A percentile compares a stretch with the other conserved stretches of the same genome.
Conservation (phyloP, 1,140 invertebrate genomes). For the Macrocentrus cingulum region DNA sequence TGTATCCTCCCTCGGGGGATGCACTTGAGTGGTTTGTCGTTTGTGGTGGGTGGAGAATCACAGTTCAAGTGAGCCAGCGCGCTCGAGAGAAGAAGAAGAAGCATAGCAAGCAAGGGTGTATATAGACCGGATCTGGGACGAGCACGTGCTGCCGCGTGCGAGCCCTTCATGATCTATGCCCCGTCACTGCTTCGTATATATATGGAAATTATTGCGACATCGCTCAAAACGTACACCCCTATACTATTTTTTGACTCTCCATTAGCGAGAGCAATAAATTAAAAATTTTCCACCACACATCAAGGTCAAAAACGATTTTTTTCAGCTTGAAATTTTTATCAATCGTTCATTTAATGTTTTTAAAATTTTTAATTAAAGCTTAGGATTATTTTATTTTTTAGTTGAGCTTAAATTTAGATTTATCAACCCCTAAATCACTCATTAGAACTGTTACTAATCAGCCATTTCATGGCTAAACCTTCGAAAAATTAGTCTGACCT, state of each 20-base stretch:
- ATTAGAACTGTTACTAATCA: too few species aligned
- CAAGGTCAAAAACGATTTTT: too few species aligned
- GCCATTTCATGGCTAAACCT: too few species aligned
- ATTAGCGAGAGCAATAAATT: too few species aligned
- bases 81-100: conserved; percentile 7
- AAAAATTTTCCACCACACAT: too few species aligned
- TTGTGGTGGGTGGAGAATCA: conserved; percentile 45
- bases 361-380: too few species aligned
- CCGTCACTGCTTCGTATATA: conserved; percentile 42
- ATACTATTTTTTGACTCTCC: conserved; percentile 4
- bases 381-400: too few species aligned
- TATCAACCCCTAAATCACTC: too few species aligned
- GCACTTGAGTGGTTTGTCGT: conserved; percentile 51
- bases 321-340: too few species aligned
- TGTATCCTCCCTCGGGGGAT: conserved; percentile 27
- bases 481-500: too few species aligned
- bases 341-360: too few species aligned
- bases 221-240: conserved; percentile 41
- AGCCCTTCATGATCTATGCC: conserved; percentile 52
- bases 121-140: conserved; percentile 33
- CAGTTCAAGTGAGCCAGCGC: conserved; percentile 18
- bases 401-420: too few species aligned
- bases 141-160: conserved; percentile 54
- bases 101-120: background rate
- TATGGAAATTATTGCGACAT: conserved; percentile 52